phyloP scores from a whole-genome alignment of 64 coral and sea anemone species.

The Pocillopora verrucosa region DNA sequence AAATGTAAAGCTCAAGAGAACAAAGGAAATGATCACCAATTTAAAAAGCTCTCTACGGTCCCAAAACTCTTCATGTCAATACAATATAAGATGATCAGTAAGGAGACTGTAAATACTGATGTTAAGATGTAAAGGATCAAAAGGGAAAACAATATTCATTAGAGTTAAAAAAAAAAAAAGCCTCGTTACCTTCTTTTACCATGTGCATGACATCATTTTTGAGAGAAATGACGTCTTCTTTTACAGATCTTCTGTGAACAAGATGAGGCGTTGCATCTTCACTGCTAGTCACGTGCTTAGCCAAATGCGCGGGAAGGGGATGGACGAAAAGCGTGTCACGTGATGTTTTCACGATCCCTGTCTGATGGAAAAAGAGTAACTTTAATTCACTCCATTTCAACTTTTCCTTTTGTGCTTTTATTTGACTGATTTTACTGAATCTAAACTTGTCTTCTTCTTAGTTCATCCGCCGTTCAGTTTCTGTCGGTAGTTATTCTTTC shows the following conservation, averaged over 20 bases:
- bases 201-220: neutral
- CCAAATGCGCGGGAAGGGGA: constrained; percentile 43
- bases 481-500: too few relatives aligned
- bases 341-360: constrained; percentile 44
- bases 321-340: constrained; percentile 46
- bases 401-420: neutral
- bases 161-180: neutral
- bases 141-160: too few relatives aligned
- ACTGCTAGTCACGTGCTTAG: constrained; percentile 31
- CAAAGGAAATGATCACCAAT: too few relatives aligned
- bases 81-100: too few relatives aligned
- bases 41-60: too few relatives aligned
- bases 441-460: too few relatives aligned
- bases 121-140: too few relatives aligned
- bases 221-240: neutral
- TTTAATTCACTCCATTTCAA: neutral
- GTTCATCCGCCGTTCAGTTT: too few relatives aligned
- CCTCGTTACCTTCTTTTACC: neutral
- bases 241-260: constrained; percentile 26
- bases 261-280: constrained; percentile 28
- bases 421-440: too few relatives aligned
- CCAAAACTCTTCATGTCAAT: too few relatives aligned
- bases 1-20: too few relatives aligned
- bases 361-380: neutral
- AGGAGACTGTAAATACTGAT: too few relatives aligned